Base-by-base conservation (phyloP, 2,113 vertebrate genomes). In the Clarias magur region DNA sequence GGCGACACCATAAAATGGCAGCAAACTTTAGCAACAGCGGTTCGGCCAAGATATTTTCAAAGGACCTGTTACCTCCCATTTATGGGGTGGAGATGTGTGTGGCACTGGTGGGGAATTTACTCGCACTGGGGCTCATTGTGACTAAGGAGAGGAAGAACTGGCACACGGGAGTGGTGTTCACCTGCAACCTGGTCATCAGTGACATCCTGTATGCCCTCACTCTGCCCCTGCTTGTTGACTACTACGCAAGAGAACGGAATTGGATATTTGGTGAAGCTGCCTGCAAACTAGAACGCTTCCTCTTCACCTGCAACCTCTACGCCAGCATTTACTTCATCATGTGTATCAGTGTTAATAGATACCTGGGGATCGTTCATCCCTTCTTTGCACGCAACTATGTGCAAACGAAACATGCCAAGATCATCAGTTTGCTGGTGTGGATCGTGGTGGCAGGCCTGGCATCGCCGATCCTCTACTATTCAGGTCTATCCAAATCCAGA, bases 281-380 rank as follows among this genome's bases (percentile, higher is more conserved):
- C 0, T 98, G 97, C 86, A 95, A 92, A 87, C 88, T 96, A 0
- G 96, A 97, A 53, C 94, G 92, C 5, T 97, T 97, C 83, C 90
- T 97, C 9, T 97, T 96, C 90, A 93, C 88, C 88, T 95, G 93
- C 89, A 97, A 97, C 94, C 87, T 97, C 23, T 96, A 96, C 0
- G 93, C 92, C 1, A 93, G 96, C 85, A 92, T 95, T 78, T 91
- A 96, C 87, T 95, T 98, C 89, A 91, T 97, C 91, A 95, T 96
- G 89, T 95, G 93, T 70, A 96, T 98, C 91, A 96, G 96, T 62
- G 91, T 96, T 21, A 96, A 95, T 91, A 93, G 96, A 15, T 97
- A 95, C 10, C 34, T 97, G 42, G 96, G 93, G 30, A 86, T 97
- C 0, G 93, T 91, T 0, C 92, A 95, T 38, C 97, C 97, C 0